phyloP scores from a whole-genome alignment of 1,140 invertebrate species.

The Asobara japonica region DNA sequence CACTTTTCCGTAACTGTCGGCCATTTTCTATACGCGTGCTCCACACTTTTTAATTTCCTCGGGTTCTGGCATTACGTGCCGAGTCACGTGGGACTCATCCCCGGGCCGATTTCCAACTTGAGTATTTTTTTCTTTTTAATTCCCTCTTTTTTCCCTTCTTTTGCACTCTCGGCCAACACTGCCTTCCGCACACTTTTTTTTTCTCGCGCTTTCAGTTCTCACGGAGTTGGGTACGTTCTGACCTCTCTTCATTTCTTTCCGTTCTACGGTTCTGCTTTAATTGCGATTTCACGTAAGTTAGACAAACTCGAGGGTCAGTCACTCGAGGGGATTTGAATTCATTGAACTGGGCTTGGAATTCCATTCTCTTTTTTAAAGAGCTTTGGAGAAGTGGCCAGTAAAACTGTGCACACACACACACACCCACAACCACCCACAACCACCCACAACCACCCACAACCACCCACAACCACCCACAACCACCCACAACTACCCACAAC shows the following conservation, averaged over 20 bases:
- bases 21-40: neutral
- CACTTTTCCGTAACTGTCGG: neutral
- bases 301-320: neutral
- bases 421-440: too few species aligned
- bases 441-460: too few species aligned
- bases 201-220: neutral
- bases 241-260: neutral
- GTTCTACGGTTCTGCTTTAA: slow-evolving; percentile 6
- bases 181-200: neutral
- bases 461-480: too few species aligned
- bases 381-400: neutral
- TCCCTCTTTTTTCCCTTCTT: neutral
- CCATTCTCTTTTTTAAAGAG: neutral
- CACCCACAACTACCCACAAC: too few species aligned
- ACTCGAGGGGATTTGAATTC: neutral
- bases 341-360: neutral
- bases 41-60: slow-evolving; percentile 14
- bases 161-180: slow-evolving; percentile 5
- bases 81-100: slow-evolving; percentile 9
- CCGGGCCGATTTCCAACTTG: slow-evolving; percentile 5
- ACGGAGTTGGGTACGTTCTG: neutral
- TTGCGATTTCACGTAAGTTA: slow-evolving; percentile 13
- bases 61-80: slow-evolving; percentile 13
- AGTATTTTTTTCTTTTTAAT: neutral
- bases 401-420: too few species aligned